phyloP scores from a whole-genome alignment of 92 coral and sea anemone species.

The Zoanthus solanderi region DNA sequence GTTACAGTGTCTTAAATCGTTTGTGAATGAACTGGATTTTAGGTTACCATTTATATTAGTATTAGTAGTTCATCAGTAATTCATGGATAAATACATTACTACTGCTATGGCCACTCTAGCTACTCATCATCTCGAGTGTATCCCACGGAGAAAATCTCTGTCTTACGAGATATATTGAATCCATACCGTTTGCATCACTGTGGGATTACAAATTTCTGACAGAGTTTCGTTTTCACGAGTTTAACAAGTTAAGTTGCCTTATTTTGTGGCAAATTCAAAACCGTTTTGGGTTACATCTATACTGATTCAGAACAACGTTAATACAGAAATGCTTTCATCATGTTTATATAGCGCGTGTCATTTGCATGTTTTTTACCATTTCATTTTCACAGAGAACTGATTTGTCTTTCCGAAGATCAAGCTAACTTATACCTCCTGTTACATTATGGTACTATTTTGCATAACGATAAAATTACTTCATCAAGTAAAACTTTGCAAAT shows the following conservation, averaged over 20 bases:
- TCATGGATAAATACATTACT: background rate
- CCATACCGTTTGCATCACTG: background rate
- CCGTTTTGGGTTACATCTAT: background rate
- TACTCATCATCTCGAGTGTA: background rate
- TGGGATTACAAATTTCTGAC: background rate
- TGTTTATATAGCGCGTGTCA: too few species aligned
- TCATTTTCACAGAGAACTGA: too few species aligned
- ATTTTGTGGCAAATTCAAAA: background rate
- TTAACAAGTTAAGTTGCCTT: background rate
- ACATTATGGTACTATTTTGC: too few species aligned
- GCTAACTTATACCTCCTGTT: too few species aligned
- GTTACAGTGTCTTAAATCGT: too few species aligned
- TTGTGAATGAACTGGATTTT: background rate
- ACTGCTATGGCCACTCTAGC: background rate
- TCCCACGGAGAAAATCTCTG: slow-evolving; percentile 38
- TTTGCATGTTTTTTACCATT: too few species aligned
- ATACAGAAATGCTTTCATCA: too few species aligned
- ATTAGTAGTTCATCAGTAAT: background rate
- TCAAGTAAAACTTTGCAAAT: too few species aligned
- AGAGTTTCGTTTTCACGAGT: background rate
- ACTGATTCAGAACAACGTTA: too few species aligned
- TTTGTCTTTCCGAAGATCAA: too few species aligned
- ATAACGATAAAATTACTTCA: too few species aligned
- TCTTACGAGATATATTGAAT: slow-evolving; percentile 1
- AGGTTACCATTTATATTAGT: background rate